Conservation (phyloP, 1,140 invertebrate genomes). For the Macrosteles quadrilineatus region DNA sequence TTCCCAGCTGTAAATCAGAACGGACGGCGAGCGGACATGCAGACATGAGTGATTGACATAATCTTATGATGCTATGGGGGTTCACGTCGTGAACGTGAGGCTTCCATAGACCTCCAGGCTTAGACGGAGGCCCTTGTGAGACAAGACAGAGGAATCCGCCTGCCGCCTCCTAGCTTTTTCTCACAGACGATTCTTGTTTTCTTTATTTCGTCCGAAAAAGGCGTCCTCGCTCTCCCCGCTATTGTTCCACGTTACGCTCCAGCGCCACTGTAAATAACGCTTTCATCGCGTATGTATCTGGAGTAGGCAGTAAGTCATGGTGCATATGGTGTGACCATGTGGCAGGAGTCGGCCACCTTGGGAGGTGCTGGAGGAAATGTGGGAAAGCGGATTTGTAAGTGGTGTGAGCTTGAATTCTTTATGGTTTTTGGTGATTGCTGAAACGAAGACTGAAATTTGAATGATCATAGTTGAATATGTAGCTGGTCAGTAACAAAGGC, state of each 20-base stretch:
- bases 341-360: too few relatives aligned
- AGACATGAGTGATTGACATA: neutral
- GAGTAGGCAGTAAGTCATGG: too few relatives aligned
- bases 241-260: neutral
- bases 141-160: slow-evolving; percentile 7
- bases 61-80: neutral
- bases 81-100: neutral
- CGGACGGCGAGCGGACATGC: neutral
- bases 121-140: neutral
- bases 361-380: too few relatives aligned
- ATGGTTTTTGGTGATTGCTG: too few relatives aligned
- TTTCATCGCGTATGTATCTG: too few relatives aligned
- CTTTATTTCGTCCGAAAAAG: slow-evolving; percentile 10
- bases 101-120: neutral
- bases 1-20: neutral
- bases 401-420: too few relatives aligned
- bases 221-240: neutral
- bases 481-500: too few relatives aligned
- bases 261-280: neutral
- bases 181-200: neutral
- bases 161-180: neutral
- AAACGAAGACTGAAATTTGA: too few relatives aligned
- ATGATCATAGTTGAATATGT: too few relatives aligned
- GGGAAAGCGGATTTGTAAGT: too few relatives aligned
- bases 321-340: too few relatives aligned